Evolutionary conservation across 2,113 vertebrate species (phyloP).

Genomic region (Oncorhynchus gorbuscha): DNA sequence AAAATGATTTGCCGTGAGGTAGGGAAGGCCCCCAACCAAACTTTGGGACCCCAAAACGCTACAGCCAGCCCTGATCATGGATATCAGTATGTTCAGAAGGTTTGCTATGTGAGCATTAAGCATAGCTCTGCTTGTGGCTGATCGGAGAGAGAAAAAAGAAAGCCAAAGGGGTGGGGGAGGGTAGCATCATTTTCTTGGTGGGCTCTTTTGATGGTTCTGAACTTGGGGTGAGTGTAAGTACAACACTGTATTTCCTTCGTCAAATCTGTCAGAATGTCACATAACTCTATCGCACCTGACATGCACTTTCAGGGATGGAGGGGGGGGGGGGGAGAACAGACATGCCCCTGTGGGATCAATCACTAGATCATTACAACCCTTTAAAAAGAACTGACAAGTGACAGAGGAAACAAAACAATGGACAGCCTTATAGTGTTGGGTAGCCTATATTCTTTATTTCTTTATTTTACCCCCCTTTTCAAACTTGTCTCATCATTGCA

Average conservation of each 20-base stretch:
- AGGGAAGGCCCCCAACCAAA: too few species aligned
- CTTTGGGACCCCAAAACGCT: too few species aligned
- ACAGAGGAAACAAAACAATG: slow-evolving; percentile 33
- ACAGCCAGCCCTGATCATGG: not conserved
- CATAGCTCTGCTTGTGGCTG: slow-evolving; percentile 8
- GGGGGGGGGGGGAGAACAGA: slow-evolving; percentile 42
- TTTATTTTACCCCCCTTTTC: too few species aligned
- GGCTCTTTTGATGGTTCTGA: slow-evolving; percentile 33
- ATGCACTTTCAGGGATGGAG: slow-evolving; percentile 26
- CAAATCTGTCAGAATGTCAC: slow-evolving; percentile 44
- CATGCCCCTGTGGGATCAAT: slow-evolving; percentile 25
- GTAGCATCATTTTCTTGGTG: slow-evolving; percentile 6
- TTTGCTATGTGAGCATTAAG: slow-evolving; percentile 8
- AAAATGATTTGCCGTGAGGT: too few species aligned
- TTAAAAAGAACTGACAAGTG: slow-evolving; percentile 3
- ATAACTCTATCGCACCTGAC: slow-evolving; percentile 55
- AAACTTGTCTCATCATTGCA: too few species aligned
- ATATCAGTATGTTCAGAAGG: not conserved
- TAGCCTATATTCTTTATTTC: too few species aligned
- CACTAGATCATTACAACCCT: not conserved
- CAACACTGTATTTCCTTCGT: slow-evolving; percentile 40
- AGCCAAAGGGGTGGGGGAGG: not conserved
- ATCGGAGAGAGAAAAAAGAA: slow-evolving; percentile 22
- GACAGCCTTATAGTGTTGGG: slow-evolving; percentile 5
- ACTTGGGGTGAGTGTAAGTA: slow-evolving; percentile 45